Evolutionary conservation across 2,797 vertebrate genomes (phyloP), one percentile per base, ranked within the genome.

Genomic region (Fistularia commersonii): DNA sequence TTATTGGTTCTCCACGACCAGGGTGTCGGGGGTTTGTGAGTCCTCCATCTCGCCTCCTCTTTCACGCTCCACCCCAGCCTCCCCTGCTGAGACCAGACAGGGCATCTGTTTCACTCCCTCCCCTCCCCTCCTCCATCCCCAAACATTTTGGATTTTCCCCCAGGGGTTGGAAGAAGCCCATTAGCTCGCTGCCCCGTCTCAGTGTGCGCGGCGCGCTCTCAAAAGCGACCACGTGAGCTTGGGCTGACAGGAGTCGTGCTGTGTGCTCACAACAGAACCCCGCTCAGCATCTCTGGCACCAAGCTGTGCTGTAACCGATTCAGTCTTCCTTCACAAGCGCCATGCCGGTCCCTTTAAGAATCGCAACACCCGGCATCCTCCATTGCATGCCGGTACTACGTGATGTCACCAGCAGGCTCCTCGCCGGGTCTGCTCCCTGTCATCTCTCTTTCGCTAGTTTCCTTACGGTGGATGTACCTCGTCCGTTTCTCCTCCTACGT

Each of bases 281-380:
- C 58, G 40, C 64, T 78, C 74, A 61, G 52, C 61, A 62, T 80
- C 58, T 59, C 35, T 52, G 68, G 80, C 77, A 72, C 79, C 84
- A 78, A 65, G 79, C 83, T 86, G 83, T 77, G 84, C 66, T 55
- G 0, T 59, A 72, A 77, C 79, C 32, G 31, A 66, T 72, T 69
- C 71, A 58, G 63, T 62, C 60, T 77, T 66, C 63, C 56, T 56
- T 63, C 60, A 23, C 52, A 63, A 66, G 54, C 37, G 9, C 60
- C 73, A 70, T 44, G 12, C 44, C 78, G 77, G 86, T 52, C 77
- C 80, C 83, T 90, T 90, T 87, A 90, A 88, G 86, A 90, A 69
- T 57, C 64, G 61, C 77, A 77, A 77, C 78, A 79, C 75, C 86
- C 80, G 66, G 81, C 75, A 80, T 87, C 81, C 82, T 85, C 62